Evolutionary conservation across 1,140 invertebrate genomes (phyloP).

Genomic region (Anthonomus grandis): DNA sequence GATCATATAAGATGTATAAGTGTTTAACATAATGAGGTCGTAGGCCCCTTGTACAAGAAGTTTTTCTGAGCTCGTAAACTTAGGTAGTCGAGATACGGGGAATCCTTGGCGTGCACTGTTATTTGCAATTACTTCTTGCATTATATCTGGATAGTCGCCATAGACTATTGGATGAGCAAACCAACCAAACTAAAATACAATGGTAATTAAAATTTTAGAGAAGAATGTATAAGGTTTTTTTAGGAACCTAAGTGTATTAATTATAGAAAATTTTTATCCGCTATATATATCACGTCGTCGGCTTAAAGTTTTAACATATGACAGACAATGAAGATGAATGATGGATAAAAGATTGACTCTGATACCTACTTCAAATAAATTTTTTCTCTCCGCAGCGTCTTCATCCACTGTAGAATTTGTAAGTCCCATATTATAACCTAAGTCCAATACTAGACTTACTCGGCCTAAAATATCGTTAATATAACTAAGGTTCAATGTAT

Average conservation of each 20-base stretch:
- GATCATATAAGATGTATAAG: conserved; percentile 1
- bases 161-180: conserved; percentile 61
- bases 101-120: conserved; percentile 59
- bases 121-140: conserved; percentile 55
- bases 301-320: too few species aligned
- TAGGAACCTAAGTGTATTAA: too few species aligned
- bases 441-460: conserved; percentile 24
- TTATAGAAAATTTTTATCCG: too few species aligned
- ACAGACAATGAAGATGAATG: too few species aligned
- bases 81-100: conserved; percentile 49
- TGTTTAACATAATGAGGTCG: conserved; percentile 14
- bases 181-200: conserved; percentile 54
- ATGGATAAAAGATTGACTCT: too few species aligned
- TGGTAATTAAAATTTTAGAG: too few species aligned
- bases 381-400: conserved; percentile 14
- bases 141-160: conserved; percentile 62
- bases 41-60: conserved; percentile 51
- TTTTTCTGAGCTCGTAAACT: conserved; percentile 52
- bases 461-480: conserved; percentile 45
- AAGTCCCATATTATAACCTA: conserved; percentile 1
- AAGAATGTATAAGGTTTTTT: background rate
- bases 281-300: too few species aligned
- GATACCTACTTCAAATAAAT: conserved; percentile 13
- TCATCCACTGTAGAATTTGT: conserved; percentile 12
- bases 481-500: conserved; percentile 46